Base-by-base conservation (phyloP, 2,113 vertebrate species). In the Antidorcas marsupialis region DNA sequence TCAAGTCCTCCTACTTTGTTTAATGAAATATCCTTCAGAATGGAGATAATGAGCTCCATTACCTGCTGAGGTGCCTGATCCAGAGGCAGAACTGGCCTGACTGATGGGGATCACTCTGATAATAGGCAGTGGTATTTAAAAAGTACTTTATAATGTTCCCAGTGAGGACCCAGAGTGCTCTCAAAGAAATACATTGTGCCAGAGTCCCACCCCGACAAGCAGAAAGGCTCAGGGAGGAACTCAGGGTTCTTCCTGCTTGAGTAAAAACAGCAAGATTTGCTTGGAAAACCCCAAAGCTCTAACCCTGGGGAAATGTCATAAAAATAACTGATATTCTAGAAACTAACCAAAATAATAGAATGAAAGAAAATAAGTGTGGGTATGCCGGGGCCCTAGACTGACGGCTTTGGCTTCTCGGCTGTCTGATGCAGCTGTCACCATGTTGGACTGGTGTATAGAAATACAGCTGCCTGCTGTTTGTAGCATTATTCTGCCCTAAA, bases 91-190 rank as follows among this genome's bases (percentile, higher is more conserved):
- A 86, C 92, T 96, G 92, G 67, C 71, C 83, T 62, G 91, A 95
- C 67, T 3, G 53, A 92, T 27, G 95, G 59, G 97, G 97, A 96
- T 91, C 94, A 79, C 96, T 83, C 86, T 52, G 90, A 95, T 97
- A 94, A 95, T 60, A 95, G 45, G 33, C 87, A 89, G 87, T n/a
- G 95, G 87, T 81, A 97, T 98, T 98, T 98, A 97, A 97, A 97
- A 88, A 98, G 86, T 10, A 27, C 91, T 98, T 98, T 90, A 43
- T 87, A 98, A 95, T 12, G 83, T 87, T 98, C 97, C 97, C 97
- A 96, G 94, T 52, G 96, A 96, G 95, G 91, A 39, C 91, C 88
- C 91, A 94, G 71, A 60, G 45, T 86, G 88, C 71, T 97, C 94
- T 87, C 94, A 87, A 92, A 92, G 85, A 97, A 97, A 98, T 79